phyloP scores from a whole-genome alignment of 1,140 invertebrate species.

The Pogonomyrmex barbatus region DNA sequence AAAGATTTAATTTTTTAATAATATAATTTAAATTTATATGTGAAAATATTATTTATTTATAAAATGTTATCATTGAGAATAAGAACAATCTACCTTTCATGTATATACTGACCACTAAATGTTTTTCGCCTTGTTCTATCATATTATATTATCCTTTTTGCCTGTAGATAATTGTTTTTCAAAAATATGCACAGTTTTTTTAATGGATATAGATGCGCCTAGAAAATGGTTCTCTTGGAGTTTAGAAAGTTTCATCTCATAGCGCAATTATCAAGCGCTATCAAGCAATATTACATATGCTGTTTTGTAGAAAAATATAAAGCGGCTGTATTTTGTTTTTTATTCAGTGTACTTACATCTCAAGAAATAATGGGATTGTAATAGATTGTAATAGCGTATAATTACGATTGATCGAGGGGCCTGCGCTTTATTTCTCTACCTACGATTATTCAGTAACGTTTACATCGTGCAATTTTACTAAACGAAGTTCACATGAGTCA shows the following conservation, averaged over 20 bases:
- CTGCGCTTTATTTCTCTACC: slow-evolving; percentile 3
- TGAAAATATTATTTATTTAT: not conserved
- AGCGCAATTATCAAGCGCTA: slow-evolving; percentile 24
- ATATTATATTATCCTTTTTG: not conserved
- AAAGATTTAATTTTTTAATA: slow-evolving; percentile 24
- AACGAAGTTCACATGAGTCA: not conserved
- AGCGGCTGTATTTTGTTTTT: not conserved
- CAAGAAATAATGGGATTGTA: slow-evolving; percentile 25
- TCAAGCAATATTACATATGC: slow-evolving; percentile 2
- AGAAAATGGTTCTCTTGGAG: not conserved
- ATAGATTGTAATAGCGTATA: not conserved
- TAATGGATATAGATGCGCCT: not conserved
- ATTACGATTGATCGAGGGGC: slow-evolving; percentile 44
- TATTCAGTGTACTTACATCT: slow-evolving; percentile 23
- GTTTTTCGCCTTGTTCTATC: not conserved
- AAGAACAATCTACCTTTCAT: slow-evolving; percentile 12
- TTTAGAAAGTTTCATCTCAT: slow-evolving; percentile 16
- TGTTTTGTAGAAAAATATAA: not conserved
- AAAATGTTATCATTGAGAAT: not conserved
- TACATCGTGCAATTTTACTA: not conserved
- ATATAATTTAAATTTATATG: not conserved
- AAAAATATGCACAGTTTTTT: not conserved
- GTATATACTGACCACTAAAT: not conserved
- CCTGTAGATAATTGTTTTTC: not conserved
- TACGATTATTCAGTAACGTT: slow-evolving; percentile 5